These are phyloP conservation scores for Phymorhynchus buccinoides DNA, from an alignment of 1,140 invertebrate genomes.

Conservation along the genomic window DNA sequence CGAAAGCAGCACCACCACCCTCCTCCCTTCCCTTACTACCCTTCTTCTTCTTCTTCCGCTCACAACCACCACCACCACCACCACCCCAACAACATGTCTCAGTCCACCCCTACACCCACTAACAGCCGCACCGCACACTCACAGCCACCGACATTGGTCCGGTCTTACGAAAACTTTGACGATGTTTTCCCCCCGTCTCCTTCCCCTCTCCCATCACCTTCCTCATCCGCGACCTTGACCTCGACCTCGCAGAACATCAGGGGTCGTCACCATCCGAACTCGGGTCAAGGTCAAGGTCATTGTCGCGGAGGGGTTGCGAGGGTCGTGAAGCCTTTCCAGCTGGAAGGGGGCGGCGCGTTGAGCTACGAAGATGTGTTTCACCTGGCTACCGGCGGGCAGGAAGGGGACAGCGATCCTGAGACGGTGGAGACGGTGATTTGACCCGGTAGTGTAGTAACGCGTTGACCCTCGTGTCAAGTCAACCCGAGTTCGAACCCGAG, in stretches of 20 bases:
- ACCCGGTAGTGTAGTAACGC: neutral
- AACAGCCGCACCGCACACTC: neutral
- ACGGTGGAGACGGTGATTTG: slow-evolving; percentile 38
- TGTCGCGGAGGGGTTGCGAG: neutral
- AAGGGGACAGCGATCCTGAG: slow-evolving; percentile 31
- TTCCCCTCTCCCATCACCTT: too few species aligned
- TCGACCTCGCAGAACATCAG: neutral
- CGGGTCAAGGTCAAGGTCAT: neutral
- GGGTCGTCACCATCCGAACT: too few species aligned
- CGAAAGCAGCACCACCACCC: slow-evolving; percentile 26
- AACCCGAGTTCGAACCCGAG: too few species aligned
- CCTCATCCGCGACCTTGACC: too few species aligned
- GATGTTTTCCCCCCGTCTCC: slow-evolving; percentile 14
- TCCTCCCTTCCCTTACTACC: neutral
- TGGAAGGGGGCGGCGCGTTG: neutral
- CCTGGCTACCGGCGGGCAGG: neutral
- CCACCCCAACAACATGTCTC: neutral
- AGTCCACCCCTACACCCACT: too few species aligned
- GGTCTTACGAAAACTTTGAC: slow-evolving; percentile 31
- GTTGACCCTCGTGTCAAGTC: too few species aligned
- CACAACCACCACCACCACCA: neutral
- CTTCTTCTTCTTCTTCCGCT: neutral
- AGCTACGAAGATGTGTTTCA: slow-evolving; percentile 3
- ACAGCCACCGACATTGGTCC: neutral
- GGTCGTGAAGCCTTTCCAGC: neutral